Conservation (phyloP, 1,140 invertebrate genomes). For the Cyclina sinensis region DNA sequence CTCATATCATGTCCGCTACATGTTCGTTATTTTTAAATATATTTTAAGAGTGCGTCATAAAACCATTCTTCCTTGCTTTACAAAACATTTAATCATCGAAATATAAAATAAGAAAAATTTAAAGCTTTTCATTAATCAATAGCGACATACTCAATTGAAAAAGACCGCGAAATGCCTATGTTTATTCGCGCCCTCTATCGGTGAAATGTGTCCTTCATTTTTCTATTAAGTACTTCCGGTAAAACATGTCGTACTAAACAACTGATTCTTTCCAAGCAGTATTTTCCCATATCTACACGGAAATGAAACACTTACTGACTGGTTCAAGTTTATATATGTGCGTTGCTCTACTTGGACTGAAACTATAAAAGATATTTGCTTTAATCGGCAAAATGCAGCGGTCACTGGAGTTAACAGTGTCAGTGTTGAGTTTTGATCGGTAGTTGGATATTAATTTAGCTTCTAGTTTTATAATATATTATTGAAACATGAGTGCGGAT, state of each 20-base stretch:
- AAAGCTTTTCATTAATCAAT: too few relatives aligned
- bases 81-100: too few relatives aligned
- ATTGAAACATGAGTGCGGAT: neutral
- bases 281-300: neutral
- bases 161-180: neutral
- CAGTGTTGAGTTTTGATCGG: too few relatives aligned
- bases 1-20: too few relatives aligned
- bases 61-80: too few relatives aligned
- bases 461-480: neutral
- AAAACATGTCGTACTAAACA: neutral
- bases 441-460: neutral
- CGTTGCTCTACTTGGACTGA: neutral
- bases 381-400: too few relatives aligned
- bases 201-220: too few relatives aligned
- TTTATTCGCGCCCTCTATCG: slow-evolving; percentile 6
- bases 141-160: neutral
- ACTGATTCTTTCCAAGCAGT: neutral
- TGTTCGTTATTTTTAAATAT: too few relatives aligned
- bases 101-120: too few relatives aligned
- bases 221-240: slow-evolving; percentile 35
- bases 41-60: too few relatives aligned
- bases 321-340: neutral
- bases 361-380: too few relatives aligned
- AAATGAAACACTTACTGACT: neutral
- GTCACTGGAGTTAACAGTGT: neutral